Evolutionary conservation across 2,797 vertebrate species (phyloP), one percentile per base, ranked within the genome.

Genomic region (Dendrocincla tyrannina): DNA sequence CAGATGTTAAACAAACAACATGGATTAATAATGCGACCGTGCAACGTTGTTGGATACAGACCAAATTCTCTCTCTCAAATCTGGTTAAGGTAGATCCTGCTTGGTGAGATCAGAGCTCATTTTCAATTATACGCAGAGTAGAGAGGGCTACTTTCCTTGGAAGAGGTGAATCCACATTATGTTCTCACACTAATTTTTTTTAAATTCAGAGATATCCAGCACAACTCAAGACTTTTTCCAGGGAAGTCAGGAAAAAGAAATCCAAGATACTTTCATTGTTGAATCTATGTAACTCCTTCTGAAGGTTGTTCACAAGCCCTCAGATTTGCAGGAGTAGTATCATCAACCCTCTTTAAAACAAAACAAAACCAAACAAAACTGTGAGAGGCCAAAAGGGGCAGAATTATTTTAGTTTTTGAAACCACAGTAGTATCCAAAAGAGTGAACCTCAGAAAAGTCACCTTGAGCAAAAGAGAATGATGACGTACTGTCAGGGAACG

Each of bases 101-200:
- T 42, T 73, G 17, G 49, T 66, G 20, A 53, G 23, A 15, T 76
- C 55, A 46, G 44, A 85, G 46, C 6, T 90, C 47, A 22, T 17
- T 59, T 41, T 70, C 37, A 69, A 5, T 62, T 44, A 16, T 12
- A 60, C 73, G 18, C 37, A 24, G 18, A 77, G n/a, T 3, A 68
- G 33, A 68, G 23, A 70, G 18, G 11, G 16, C 18, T 77, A 17
- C 20, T 42, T 81, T 74, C 20, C 23, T 52, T 74, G 42, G 17
- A 53, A 74, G 14, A 70, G 0, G 0, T 41, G 16, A 80, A 77
- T 50, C 5, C 23, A 62, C 0, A 0, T n/a, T 60, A 32, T 3
- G 1, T 70, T 74, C 5, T 33, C 19, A 59, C 10, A 14, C 7
- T 46, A 30, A 24, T 47, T 11, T 73, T 80, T 69, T 70, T 22